phyloP scores from a whole-genome alignment of 2,113 vertebrate species.

The Pardalotus punctatus region DNA sequence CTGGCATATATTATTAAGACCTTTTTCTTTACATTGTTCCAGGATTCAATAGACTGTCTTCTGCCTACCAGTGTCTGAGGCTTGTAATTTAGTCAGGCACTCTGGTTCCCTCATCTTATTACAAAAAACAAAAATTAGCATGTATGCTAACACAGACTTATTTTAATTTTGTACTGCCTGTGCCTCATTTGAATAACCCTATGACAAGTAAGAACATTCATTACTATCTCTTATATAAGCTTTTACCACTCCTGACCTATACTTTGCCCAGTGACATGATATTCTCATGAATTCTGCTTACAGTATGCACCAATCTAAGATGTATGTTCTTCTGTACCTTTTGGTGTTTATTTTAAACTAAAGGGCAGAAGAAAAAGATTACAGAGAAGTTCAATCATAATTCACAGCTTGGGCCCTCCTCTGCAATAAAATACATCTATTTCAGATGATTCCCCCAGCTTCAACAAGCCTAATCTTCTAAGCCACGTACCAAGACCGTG shows the following conservation, averaged over 20 bases:
- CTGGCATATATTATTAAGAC: not conserved
- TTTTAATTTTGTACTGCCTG: not conserved
- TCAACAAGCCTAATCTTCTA: not conserved
- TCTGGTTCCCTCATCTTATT: not conserved
- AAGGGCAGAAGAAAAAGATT: not conserved
- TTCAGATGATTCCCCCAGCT: not conserved
- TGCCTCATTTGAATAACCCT: not conserved
- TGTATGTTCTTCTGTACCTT: not conserved
- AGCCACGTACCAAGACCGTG: not conserved
- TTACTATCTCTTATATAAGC: not conserved
- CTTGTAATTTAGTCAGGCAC: not conserved
- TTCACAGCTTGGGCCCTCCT: not conserved
- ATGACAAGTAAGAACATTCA: not conserved
- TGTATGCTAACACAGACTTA: not conserved
- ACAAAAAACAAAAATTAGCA: not conserved
- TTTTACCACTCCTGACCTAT: not conserved
- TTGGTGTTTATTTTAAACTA: not conserved
- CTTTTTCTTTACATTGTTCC: not conserved
- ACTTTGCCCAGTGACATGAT: not conserved
- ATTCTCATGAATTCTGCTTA: not conserved
- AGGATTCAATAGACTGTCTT: not conserved
- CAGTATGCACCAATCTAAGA: not conserved
- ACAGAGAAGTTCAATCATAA: not conserved
- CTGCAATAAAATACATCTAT: not conserved
- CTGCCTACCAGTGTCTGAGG: not conserved